phyloP scores from a whole-genome alignment of 2,888 invertebrate genomes.

The Temnothorax ravouxi region DNA sequence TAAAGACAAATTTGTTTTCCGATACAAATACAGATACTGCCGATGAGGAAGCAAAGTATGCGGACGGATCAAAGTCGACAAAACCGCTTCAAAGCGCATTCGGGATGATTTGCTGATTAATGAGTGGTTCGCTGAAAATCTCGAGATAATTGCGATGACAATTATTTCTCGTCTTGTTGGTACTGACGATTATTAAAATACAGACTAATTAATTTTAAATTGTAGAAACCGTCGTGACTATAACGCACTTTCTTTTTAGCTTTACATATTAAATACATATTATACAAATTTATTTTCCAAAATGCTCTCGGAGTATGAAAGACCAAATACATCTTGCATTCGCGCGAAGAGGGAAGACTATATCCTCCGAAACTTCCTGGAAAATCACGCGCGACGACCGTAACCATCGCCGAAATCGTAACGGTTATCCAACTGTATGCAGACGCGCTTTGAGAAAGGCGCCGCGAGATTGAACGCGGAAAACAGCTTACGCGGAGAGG shows the following conservation, averaged over 20 bases:
- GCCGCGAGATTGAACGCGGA: constrained; percentile 74
- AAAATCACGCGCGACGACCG: constrained; percentile 57
- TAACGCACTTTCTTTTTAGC: background rate
- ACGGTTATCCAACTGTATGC: constrained; percentile 32
- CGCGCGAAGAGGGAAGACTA: background rate
- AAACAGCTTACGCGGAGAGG: constrained; percentile 61
- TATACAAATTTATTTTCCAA: background rate
- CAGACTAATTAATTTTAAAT: constrained; percentile 5
- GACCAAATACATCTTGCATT: background rate
- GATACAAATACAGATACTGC: constrained; percentile 78
- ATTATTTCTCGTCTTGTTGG: background rate
- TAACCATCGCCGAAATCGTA: constrained; percentile 59
- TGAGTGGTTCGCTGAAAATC: constrained; percentile 69
- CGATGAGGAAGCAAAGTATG: constrained; percentile 63
- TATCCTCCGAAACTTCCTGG: constrained; percentile 10
- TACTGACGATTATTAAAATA: constrained; percentile 2
- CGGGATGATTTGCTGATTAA: constrained; percentile 81
- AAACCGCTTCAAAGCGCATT: constrained; percentile 77
- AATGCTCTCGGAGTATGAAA: background rate
- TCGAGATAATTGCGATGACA: constrained; percentile 51
- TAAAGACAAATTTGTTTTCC: constrained; percentile 84
- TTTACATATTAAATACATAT: too few relatives aligned
- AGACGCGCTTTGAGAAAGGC: constrained; percentile 44
- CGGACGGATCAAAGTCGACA: constrained; percentile 72
- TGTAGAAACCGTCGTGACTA: background rate